Conservation (phyloP, 2,113 vertebrate species). For the Zosterops borbonicus region DNA sequence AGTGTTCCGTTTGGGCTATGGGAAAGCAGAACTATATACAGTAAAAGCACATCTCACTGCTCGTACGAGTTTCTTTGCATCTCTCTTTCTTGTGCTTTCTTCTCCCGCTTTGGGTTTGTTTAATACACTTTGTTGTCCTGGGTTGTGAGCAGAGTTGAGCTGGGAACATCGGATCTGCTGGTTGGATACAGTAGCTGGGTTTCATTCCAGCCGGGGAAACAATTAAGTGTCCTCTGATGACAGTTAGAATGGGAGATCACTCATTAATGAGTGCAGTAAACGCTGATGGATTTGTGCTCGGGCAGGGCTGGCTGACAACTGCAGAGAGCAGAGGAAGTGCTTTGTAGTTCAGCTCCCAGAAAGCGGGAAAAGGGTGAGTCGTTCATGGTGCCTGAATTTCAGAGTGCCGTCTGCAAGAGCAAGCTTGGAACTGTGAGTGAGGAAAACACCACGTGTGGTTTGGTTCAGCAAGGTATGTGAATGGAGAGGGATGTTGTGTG, state of each 20-base stretch:
- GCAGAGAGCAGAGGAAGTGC: neutral
- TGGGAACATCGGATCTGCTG: neutral
- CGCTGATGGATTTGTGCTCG: neutral
- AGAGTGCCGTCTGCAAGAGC: neutral
- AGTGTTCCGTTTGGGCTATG: accelerated
- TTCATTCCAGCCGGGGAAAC: neutral
- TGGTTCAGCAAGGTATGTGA: neutral
- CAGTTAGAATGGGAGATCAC: neutral
- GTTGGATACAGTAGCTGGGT: neutral
- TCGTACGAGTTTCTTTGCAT: accelerated
- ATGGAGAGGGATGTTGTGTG: neutral
- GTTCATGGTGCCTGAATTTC: neutral
- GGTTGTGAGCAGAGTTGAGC: neutral
- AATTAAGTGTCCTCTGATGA: neutral
- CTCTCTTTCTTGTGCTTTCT: neutral
- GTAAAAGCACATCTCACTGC: neutral
- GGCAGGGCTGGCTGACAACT: neutral
- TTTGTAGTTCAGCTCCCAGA: neutral
- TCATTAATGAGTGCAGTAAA: neutral
- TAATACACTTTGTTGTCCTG: neutral
- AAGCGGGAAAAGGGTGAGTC: accelerated
- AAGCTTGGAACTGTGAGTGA: neutral
- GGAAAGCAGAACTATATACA: neutral
- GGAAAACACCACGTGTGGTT: neutral
- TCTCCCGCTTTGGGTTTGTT: neutral